Conservation (phyloP, 1,140 invertebrate species). For the Micrasema minimum region DNA sequence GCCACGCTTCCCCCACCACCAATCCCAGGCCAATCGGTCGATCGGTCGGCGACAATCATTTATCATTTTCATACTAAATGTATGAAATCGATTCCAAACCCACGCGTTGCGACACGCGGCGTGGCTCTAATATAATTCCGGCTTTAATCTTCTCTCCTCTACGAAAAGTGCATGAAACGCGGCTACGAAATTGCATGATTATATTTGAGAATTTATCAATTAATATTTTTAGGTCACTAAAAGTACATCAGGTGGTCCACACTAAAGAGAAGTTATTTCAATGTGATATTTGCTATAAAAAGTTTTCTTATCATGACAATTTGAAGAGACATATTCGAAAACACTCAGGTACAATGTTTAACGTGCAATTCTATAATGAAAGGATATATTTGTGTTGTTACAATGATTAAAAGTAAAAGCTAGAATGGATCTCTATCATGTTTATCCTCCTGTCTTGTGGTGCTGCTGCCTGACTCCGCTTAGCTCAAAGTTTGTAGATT, state of each 20-base stretch:
- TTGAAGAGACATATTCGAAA: slow-evolving; percentile 10
- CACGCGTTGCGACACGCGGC: too few relatives aligned
- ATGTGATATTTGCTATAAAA: slow-evolving; percentile 28
- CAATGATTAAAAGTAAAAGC: not conserved
- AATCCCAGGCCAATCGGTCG: too few relatives aligned
- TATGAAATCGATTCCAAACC: too few relatives aligned
- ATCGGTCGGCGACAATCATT: too few relatives aligned
- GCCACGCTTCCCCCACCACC: too few relatives aligned
- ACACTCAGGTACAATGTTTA: slow-evolving; percentile 10
- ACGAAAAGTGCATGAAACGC: not conserved
- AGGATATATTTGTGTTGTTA: not conserved
- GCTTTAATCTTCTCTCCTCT: not conserved
- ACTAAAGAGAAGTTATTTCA: slow-evolving; percentile 6
- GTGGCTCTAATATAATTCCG: too few relatives aligned
- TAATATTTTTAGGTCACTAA: slow-evolving; percentile 11
- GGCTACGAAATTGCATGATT: not conserved
- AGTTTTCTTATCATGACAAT: not conserved
- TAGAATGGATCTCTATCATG: not conserved
- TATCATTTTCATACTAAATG: too few relatives aligned
- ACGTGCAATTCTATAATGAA: too few relatives aligned
- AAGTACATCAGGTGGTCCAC: not conserved
- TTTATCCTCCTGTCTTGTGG: not conserved
- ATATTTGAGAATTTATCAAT: not conserved
- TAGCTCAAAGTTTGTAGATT: too few relatives aligned
- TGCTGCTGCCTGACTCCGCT: not conserved